A percentile compares a stretch with the other conserved stretches of the same genome.
Evolutionary conservation across 1,140 invertebrate genomes (phyloP).

Genomic region (Sycophila sp.): DNA sequence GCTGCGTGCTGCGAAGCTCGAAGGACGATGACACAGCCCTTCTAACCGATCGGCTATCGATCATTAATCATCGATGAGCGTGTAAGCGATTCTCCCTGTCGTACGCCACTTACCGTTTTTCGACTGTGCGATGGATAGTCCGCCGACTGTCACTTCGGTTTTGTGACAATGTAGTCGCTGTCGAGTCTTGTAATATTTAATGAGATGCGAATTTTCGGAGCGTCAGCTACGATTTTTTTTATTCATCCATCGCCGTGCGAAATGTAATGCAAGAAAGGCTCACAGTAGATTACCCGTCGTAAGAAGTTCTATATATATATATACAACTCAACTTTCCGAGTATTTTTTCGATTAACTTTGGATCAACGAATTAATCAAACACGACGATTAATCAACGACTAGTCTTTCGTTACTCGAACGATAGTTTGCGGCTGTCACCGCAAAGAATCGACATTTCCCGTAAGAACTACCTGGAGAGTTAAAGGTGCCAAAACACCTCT

Average conservation of each 20-base stretch:
- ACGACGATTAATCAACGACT: too few species aligned
- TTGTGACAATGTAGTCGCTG: neutral
- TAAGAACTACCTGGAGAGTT: too few species aligned
- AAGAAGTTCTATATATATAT: too few species aligned
- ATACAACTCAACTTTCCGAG: too few species aligned
- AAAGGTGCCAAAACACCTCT: conserved; percentile 15
- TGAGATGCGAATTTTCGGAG: neutral
- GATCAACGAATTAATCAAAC: too few species aligned
- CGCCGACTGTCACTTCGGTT: conserved; percentile 17
- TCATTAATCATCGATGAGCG: conserved; percentile 59
- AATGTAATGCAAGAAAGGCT: too few species aligned
- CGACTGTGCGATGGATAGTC: neutral
- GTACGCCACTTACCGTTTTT: conserved; percentile 29
- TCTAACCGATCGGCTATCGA: conserved; percentile 43
- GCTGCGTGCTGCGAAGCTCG: conserved; percentile 16
- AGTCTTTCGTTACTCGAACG: too few species aligned
- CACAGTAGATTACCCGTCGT: too few species aligned
- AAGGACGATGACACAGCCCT: conserved; percentile 55
- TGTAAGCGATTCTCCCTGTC: conserved; percentile 35
- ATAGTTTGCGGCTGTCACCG: too few species aligned
- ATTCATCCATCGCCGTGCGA: too few species aligned
- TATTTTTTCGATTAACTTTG: too few species aligned
- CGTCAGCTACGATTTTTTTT: neutral
- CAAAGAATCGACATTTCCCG: too few species aligned
- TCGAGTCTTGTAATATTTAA: conserved; percentile 12